These are phyloP conservation scores for Lysandra bellargus DNA, from an alignment of 2,888 invertebrate species.

Conservation along the genomic window DNA sequence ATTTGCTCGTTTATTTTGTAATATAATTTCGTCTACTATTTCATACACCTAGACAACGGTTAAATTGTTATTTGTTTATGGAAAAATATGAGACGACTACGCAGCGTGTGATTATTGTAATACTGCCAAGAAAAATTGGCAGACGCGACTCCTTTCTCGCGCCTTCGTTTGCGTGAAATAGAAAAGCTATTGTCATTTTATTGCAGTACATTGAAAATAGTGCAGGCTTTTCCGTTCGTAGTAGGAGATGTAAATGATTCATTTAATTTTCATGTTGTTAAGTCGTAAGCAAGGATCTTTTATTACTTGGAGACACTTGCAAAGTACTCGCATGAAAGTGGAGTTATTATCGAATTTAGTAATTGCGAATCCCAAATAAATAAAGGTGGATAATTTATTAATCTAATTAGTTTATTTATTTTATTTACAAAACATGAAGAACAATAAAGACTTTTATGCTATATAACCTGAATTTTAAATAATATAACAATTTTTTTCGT, in stretches of 20 bases:
- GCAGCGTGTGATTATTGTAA: slow-evolving; percentile 13
- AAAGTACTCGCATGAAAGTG: no score
- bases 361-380: background rate
- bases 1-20: slow-evolving; percentile 30
- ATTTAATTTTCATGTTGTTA: background rate
- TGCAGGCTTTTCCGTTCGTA: background rate
- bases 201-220: background rate
- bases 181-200: slow-evolving; percentile 9
- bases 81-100: slow-evolving; percentile 6
- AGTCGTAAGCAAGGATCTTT: background rate
- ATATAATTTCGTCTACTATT: slow-evolving; percentile 30
- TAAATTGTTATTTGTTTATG: slow-evolving; percentile 29
- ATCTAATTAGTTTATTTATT: background rate
- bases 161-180: background rate
- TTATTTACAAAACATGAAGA: background rate
- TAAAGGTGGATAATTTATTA: background rate
- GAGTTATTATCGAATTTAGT: background rate
- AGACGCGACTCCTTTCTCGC: background rate
- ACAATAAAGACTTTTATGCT: background rate
- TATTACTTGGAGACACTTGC: background rate
- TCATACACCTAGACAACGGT: slow-evolving; percentile 26
- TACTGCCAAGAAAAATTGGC: slow-evolving; percentile 20
- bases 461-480: background rate
- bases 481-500: background rate
- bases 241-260: background rate